Percentiles rank a stretch among this genome's conserved stretches.
phyloP scores from a whole-genome alignment of 2,888 invertebrate species.

The Ichneumon xanthorius region DNA sequence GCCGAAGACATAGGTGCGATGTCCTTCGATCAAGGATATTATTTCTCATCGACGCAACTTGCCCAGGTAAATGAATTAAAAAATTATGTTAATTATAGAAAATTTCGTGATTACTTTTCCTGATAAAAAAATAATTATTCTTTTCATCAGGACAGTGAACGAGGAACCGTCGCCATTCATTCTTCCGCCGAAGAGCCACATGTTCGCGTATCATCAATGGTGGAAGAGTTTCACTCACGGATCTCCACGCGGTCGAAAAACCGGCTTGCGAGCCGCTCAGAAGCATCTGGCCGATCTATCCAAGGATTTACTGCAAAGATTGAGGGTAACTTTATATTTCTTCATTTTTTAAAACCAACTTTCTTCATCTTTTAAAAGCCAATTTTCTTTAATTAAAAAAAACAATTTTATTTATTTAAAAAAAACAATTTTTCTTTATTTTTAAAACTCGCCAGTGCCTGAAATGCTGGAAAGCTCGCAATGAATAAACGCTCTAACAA shows the following conservation, averaged over 20 bases:
- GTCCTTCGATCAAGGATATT: conserved; percentile 68
- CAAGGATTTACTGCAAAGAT: conserved; percentile 86
- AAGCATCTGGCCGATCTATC: conserved; percentile 80
- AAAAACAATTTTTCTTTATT: not conserved
- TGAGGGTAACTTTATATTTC: conserved; percentile 83
- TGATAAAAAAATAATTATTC: not conserved
- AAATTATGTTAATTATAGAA: not conserved
- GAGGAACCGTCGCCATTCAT: conserved; percentile 84
- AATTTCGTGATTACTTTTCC: not conserved
- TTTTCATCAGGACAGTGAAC: conserved; percentile 75
- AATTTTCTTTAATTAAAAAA: not conserved
- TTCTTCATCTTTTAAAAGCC: conserved; percentile 2
- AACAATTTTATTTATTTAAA: too few relatives aligned
- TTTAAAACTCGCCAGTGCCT: conserved; percentile 86
- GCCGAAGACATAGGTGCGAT: conserved; percentile 60
- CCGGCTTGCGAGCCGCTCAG: conserved; percentile 78
- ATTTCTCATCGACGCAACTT: conserved; percentile 73
- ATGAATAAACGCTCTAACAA: conserved; percentile 1
- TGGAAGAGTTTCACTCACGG: conserved; percentile 82
- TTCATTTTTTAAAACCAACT: conserved; percentile 1
- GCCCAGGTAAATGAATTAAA: conserved; percentile 66
- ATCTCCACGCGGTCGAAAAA: conserved; percentile 77
- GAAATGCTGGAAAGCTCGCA: conserved; percentile 83
- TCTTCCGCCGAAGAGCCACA: conserved; percentile 84
- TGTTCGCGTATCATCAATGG: conserved; percentile 84